Evolutionary conservation across 2,888 invertebrate genomes (phyloP).

Genomic region (Amiota mariae): DNA sequence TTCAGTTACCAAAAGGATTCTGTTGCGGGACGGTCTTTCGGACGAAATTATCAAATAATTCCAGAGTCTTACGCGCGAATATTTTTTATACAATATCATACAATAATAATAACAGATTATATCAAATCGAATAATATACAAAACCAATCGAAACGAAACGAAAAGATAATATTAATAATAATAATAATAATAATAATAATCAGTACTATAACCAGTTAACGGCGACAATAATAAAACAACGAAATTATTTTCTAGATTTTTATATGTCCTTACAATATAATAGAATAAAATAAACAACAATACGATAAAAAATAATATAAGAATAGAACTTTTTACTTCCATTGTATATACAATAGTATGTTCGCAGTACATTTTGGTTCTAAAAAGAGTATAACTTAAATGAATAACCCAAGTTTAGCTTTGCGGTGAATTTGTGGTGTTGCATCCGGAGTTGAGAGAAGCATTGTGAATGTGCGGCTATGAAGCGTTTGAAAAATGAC

Average conservation of each 20-base stretch:
- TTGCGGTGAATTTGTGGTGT: conserved; percentile 24
- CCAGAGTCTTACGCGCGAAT: neutral
- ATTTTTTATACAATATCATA: neutral
- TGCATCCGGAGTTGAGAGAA: conserved; percentile 30
- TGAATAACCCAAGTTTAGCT: neutral
- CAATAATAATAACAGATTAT: conserved; percentile 1
- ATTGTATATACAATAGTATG: too few species aligned
- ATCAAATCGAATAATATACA: neutral
- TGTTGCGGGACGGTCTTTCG: conserved; percentile 57
- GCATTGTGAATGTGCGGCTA: conserved; percentile 46
- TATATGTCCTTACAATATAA: neutral
- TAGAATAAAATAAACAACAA: neutral
- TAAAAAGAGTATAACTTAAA: neutral
- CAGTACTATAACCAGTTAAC: neutral
- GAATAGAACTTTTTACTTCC: neutral
- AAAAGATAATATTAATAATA: conserved; percentile 30
- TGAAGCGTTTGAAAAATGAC: conserved; percentile 57
- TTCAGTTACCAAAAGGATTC: conserved; percentile 69
- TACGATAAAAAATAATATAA: neutral
- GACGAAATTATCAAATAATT: neutral
- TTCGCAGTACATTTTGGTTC: neutral
- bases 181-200: too few species aligned
- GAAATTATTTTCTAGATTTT: conserved; percentile 16
- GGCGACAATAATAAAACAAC: conserved; percentile 8
- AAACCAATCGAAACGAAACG: conserved; percentile 29